Percentiles rank a stretch among this genome's conserved stretches.
Evolutionary conservation across 2,797 vertebrate species (phyloP).

Genomic region (Halcyon chelicuti): DNA sequence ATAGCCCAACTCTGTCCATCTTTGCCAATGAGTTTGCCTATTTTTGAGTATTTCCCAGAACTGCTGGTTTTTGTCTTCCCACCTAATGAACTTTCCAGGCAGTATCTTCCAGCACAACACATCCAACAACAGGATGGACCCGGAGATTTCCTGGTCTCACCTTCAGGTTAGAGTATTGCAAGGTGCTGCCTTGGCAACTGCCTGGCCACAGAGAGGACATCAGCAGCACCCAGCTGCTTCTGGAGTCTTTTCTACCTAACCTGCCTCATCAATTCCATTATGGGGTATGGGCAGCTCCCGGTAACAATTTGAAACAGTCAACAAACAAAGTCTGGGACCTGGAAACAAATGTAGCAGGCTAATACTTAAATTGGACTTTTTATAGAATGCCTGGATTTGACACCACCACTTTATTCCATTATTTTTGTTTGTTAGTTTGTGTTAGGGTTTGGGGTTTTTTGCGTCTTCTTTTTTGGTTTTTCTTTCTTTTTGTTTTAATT

Average conservation of each 20-base stretch:
- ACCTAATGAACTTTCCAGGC: background rate
- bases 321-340: background rate
- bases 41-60: background rate
- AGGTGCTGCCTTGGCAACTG: background rate
- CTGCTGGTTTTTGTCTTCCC: background rate
- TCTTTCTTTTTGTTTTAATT: background rate
- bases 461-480: fast-evolving
- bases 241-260: background rate
- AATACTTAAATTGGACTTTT: background rate
- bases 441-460: background rate
- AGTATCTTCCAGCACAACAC: background rate
- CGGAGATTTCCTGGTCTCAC: background rate
- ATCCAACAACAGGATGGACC: background rate
- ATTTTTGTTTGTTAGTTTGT: background rate
- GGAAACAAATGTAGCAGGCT: background rate
- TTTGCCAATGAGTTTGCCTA: background rate
- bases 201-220: background rate
- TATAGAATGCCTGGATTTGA: background rate
- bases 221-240: background rate
- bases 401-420: background rate
- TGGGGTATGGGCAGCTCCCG: background rate
- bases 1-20: background rate
- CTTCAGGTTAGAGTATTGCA: background rate
- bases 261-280: background rate
- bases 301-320: background rate